phyloP scores from a whole-genome alignment of 2,888 invertebrate species.

The Dolichopus griseipennis region DNA sequence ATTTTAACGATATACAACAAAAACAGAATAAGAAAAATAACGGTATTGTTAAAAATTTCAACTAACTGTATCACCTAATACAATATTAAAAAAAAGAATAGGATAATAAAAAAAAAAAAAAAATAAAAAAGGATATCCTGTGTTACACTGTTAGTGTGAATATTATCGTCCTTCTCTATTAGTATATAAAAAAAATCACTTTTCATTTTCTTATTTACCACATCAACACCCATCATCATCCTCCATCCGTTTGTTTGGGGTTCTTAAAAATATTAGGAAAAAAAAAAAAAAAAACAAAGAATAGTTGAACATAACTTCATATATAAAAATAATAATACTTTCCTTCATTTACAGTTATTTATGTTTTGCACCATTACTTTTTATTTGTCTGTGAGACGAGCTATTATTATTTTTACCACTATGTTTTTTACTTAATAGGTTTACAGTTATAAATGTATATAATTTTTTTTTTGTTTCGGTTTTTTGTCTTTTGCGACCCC shows the following conservation, averaged over 20 bases:
- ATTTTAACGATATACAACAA: background rate
- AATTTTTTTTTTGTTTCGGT: too few relatives aligned
- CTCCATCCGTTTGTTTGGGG: too few relatives aligned
- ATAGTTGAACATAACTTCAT: background rate
- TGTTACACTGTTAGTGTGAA: constrained; percentile 1
- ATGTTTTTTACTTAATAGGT: background rate
- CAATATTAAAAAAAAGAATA: background rate
- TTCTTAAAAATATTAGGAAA: too few relatives aligned
- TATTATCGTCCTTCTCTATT: background rate
- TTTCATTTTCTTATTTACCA: too few relatives aligned
- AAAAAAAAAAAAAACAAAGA: too few relatives aligned
- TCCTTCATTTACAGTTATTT: background rate
- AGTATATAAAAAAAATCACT: too few relatives aligned
- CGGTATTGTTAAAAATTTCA: background rate
- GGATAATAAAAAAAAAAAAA: background rate
- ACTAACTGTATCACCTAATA: background rate
- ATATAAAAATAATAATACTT: background rate
- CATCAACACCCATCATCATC: too few relatives aligned
- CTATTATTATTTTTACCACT: background rate
- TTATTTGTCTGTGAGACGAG: background rate
- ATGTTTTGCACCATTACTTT: background rate
- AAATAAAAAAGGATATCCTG: background rate
- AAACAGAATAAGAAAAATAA: too few relatives aligned
- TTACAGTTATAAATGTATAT: too few relatives aligned
- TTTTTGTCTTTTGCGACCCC: too few relatives aligned